Conservation (phyloP, 2,797 vertebrate genomes). For the Antrozous pallidus region DNA sequence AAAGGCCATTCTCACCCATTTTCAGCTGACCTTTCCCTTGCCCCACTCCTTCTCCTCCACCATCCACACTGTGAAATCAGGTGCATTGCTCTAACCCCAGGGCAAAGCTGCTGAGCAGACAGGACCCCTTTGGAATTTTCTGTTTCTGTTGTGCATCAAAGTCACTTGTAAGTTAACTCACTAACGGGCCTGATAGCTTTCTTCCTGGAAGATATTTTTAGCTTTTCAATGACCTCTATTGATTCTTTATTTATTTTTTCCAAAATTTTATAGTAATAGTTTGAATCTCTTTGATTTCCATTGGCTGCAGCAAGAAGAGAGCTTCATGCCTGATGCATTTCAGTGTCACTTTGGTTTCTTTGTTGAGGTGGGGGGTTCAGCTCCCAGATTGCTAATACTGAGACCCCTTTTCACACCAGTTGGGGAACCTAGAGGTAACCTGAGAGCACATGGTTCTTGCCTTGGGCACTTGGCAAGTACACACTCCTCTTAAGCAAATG, state of each 20-base stretch:
- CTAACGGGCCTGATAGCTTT: not conserved
- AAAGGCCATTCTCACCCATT: not conserved
- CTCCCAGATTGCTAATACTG: not conserved
- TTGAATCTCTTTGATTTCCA: not conserved
- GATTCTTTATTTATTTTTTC: not conserved
- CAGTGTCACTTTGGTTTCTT: not conserved
- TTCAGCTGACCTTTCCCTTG: not conserved
- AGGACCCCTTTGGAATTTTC: not conserved
- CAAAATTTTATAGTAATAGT: not conserved
- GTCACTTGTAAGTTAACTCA: not conserved
- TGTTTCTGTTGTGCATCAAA: not conserved
- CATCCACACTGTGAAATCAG: not conserved
- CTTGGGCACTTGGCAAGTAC: not conserved
- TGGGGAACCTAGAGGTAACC: not conserved
- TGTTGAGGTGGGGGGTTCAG: not conserved
- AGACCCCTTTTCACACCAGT: not conserved
- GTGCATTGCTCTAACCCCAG: not conserved
- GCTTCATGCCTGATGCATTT: not conserved
- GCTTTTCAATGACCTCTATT: not conserved
- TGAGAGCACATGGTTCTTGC: not conserved
- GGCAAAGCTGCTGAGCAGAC: not conserved
- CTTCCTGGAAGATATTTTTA: not conserved
- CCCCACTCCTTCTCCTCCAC: rapidly evolving
- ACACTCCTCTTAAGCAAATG: not conserved
- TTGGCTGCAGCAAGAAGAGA: not conserved